Base-by-base conservation (phyloP, 2,113 vertebrate genomes). In the Gymnarchus niloticus region DNA sequence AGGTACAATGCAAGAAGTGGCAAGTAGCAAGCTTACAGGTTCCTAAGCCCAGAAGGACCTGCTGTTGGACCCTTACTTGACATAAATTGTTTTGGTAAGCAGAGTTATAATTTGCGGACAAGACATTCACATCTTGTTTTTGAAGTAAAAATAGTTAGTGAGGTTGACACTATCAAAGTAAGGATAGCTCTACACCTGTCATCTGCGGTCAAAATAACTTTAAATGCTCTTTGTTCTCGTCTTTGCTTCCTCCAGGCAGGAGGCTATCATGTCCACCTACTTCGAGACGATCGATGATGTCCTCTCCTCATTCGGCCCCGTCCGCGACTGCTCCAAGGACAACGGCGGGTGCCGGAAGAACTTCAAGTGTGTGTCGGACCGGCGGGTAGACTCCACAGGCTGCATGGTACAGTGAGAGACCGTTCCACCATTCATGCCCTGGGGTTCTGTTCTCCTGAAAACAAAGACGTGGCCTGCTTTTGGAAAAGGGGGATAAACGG, bases 341-440 rank as follows among this genome's bases (percentile, higher is more conserved):
- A 99, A 99, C 0, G 98, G 98, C 0, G 98, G 98, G 90, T 99
- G 98, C 89, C 97, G 96, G 54, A 97, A 97, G 87, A 99, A 99
- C 92, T 99, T 98, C 93, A 99, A 99, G 85, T 99, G 98, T 0
- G 97, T 99, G 1, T 95, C 98, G 0, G 98, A 99, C 83, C 96
- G 98, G 84, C 94, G 96, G 88, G 91, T 98, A 52, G 98, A 99
- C 87, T 98, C 98, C 0, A 96, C 97, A 0, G 98, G 98, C 88
- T 99, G 98, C 33, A 96, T 99, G 98, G 98, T 99, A 91, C 88
- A 97, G 88, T 37, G 49, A 25, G 49, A 23, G 93, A 46, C 59
- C 10, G 6, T 81, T 51, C 6, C 41, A 1, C 46, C 33, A 19
- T 49, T 37, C 3, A 37, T 12, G 37, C 48, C 56, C 41, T 25